These are phyloP conservation scores for Spheniscus mendiculus DNA, from an alignment of 2,113 vertebrate genomes.

Conservation along the genomic window DNA sequence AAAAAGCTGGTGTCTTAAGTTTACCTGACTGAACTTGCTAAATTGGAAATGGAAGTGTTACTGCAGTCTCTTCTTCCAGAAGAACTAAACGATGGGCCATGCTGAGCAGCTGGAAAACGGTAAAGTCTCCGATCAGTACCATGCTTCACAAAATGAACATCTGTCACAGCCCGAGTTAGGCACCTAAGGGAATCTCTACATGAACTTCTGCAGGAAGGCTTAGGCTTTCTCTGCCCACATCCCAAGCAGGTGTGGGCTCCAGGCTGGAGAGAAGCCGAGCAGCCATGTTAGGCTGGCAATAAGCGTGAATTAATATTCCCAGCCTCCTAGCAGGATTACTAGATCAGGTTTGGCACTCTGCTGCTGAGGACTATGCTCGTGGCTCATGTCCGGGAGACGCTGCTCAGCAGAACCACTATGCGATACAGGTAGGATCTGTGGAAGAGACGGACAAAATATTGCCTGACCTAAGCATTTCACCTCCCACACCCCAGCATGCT, in stretches of 20 bases:
- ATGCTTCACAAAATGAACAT: rapidly evolving
- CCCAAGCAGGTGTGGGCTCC: neutral
- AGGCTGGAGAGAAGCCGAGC: neutral
- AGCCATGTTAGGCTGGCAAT: neutral
- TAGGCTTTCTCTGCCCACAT: neutral
- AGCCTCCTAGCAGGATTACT: neutral
- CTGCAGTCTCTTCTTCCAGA: neutral
- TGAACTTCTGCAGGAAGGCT: neutral
- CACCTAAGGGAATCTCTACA: neutral
- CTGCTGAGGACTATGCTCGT: neutral
- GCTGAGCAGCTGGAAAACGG: neutral
- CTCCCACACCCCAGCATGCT: rapidly evolving
- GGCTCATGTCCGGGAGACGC: neutral
- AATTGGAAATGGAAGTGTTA: neutral
- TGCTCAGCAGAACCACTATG: neutral
- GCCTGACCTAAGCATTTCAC: neutral
- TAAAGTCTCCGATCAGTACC: neutral
- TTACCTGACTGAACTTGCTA: neutral
- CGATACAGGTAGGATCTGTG: no score
- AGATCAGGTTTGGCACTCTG: neutral
- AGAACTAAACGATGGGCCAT: neutral
- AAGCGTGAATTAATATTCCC: neutral
- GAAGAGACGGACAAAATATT: neutral
- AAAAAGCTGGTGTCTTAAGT: neutral
- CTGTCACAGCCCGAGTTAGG: rapidly evolving